Conservation (phyloP, 2,888 invertebrate species). For the Erebia epiphron region DNA sequence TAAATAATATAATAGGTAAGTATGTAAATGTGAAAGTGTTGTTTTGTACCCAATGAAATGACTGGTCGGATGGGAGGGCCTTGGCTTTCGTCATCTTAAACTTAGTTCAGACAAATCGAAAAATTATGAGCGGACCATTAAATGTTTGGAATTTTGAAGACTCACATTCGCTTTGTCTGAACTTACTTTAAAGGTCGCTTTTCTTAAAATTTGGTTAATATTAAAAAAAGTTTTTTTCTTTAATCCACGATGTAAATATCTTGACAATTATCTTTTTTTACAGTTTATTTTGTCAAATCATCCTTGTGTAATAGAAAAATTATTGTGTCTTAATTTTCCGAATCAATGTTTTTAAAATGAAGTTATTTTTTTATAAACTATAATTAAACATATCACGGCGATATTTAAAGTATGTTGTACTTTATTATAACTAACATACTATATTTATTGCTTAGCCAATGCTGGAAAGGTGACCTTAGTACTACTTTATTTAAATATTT, state of each 20-base stretch:
- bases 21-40: constrained; percentile 46
- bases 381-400: too few species aligned
- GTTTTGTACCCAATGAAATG: constrained; percentile 55
- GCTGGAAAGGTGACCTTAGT: constrained; percentile 24
- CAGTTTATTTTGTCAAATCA: too few species aligned
- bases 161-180: background rate
- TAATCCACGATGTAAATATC: too few species aligned
- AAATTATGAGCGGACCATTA: background rate
- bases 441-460: constrained; percentile 14
- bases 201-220: background rate
- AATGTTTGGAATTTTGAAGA: background rate
- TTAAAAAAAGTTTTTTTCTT: background rate
- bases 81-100: constrained; percentile 12
- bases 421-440: background rate
- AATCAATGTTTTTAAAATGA: too few species aligned
- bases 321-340: too few species aligned
- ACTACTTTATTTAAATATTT: constrained; percentile 34
- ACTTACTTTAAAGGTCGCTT: background rate
- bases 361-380: too few species aligned
- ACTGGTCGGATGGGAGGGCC: constrained; percentile 31
- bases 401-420: background rate
- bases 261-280: too few species aligned
- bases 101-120: constrained; percentile 9
- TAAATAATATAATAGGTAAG: constrained; percentile 48
- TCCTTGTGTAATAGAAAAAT: too few species aligned